A percentile compares a stretch with the other conserved stretches of the same genome.
Evolutionary conservation across 1,140 invertebrate species (phyloP).

Genomic region (Heliconius eleuchia): DNA sequence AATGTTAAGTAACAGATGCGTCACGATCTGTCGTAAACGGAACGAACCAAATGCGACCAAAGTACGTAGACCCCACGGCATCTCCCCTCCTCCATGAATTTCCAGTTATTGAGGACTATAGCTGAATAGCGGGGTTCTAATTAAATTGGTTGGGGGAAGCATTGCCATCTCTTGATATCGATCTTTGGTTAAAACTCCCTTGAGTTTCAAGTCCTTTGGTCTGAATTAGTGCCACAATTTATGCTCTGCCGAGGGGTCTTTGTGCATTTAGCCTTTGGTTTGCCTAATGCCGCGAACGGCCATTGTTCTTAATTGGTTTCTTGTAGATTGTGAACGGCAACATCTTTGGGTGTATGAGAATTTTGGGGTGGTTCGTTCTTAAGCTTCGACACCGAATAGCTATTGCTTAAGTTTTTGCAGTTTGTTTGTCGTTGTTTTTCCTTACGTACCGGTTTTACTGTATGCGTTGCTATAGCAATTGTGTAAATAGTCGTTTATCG

Average conservation of each 20-base stretch:
- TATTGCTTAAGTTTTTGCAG: neutral
- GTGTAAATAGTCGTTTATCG: neutral
- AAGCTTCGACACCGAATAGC: neutral
- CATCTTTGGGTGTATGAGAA: slow-evolving; percentile 15
- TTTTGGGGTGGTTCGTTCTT: slow-evolving; percentile 4
- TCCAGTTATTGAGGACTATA: slow-evolving; percentile 45
- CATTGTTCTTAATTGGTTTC: slow-evolving; percentile 46
- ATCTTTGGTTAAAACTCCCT: slow-evolving; percentile 71
- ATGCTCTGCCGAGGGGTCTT: slow-evolving; percentile 54
- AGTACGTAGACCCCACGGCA: slow-evolving; percentile 37
- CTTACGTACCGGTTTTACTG: neutral
- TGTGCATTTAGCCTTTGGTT: slow-evolving; percentile 49
- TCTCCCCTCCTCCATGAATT: slow-evolving; percentile 47
- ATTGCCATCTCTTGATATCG: slow-evolving; percentile 72
- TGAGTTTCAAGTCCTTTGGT: slow-evolving; percentile 63
- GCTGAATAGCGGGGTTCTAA: slow-evolving; percentile 54
- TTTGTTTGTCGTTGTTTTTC: neutral
- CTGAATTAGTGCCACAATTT: slow-evolving; percentile 70
- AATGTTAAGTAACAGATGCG: slow-evolving; percentile 51
- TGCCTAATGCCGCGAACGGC: slow-evolving; percentile 40
- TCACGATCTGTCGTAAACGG: slow-evolving; percentile 47
- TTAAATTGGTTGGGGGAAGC: slow-evolving; percentile 51
- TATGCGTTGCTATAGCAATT: neutral
- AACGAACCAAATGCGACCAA: slow-evolving; percentile 39
- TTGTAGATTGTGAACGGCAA: slow-evolving; percentile 25